These are phyloP conservation scores for Tetragnatha montana DNA, from an alignment of 2,888 invertebrate species.

Conservation along the genomic window DNA sequence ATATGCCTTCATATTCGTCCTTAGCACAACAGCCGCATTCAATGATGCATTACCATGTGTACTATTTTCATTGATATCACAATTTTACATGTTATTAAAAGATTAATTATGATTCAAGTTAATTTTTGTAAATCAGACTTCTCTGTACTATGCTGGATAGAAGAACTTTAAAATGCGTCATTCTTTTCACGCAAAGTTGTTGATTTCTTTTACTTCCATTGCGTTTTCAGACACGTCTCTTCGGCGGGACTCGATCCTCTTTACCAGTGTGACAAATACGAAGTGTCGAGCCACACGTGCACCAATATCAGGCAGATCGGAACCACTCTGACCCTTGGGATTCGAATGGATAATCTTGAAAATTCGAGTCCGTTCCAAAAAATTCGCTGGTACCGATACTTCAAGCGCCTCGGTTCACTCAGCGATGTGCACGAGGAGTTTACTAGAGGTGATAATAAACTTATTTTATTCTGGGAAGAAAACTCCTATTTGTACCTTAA, in stretches of 20 bases:
- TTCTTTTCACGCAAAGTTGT: too few species aligned
- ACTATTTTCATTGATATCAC: too few species aligned
- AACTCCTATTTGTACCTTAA: too few species aligned
- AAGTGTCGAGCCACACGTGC: slow-evolving; percentile 5
- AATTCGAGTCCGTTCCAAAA: background rate
- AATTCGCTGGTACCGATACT: slow-evolving; percentile 50
- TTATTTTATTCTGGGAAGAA: background rate
- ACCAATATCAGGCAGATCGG: slow-evolving; percentile 43
- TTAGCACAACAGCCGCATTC: too few species aligned
- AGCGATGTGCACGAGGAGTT: slow-evolving; percentile 14
- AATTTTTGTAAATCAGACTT: too few species aligned
- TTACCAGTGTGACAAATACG: slow-evolving; percentile 43
- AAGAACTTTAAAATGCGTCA: too few species aligned
- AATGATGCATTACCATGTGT: too few species aligned
- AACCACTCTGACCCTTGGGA: slow-evolving; percentile 44
- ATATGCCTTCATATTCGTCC: too few species aligned
- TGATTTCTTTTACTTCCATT: background rate
- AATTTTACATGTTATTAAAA: too few species aligned
- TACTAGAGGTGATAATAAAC: slow-evolving; percentile 13
- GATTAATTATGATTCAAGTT: too few species aligned
- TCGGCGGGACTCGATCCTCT: slow-evolving; percentile 29
- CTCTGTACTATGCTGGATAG: too few species aligned
- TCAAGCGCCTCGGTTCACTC: background rate
- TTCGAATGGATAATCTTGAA: background rate
- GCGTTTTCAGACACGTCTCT: slow-evolving; percentile 16